Evolutionary conservation across 2,797 vertebrate genomes (phyloP).

Genomic region (Naso thynnoides): DNA sequence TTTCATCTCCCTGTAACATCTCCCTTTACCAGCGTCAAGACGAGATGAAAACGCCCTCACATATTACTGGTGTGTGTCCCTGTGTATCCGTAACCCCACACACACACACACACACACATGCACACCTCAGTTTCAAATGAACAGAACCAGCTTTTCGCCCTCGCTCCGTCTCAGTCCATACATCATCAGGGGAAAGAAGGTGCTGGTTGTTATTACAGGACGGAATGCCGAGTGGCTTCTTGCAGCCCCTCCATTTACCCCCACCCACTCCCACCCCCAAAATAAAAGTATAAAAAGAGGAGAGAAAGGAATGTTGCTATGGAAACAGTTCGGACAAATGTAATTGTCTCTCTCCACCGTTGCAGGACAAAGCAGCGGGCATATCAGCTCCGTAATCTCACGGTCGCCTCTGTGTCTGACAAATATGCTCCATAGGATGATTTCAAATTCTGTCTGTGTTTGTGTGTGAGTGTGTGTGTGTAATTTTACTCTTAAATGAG

Average conservation of each 20-base stretch:
- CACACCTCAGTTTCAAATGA: neutral
- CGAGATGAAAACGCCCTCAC: constrained; percentile 19
- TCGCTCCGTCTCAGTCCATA: constrained; percentile 20
- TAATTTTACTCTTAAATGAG: constrained; percentile 24
- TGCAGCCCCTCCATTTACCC: neutral
- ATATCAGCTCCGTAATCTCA: constrained; percentile 57
- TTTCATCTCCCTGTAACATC: constrained; percentile 52
- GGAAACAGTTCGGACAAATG: constrained; percentile 75
- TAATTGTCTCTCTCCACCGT: constrained; percentile 71
- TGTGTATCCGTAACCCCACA: neutral
- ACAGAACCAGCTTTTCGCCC: constrained; percentile 24
- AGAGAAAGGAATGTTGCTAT: constrained; percentile 67
- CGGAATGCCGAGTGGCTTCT: constrained; percentile 21
- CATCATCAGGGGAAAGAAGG: constrained; percentile 39
- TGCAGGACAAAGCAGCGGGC: constrained; percentile 69
- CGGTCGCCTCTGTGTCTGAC: constrained; percentile 34
- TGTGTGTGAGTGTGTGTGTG: neutral
- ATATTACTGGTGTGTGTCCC: constrained; percentile 28
- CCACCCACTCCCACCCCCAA: neutral
- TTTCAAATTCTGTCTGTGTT: constrained; percentile 18
- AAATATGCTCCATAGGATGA: constrained; percentile 22
- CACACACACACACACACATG: constrained; percentile 12
- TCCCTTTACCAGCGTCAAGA: constrained; percentile 10
- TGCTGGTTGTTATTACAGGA: constrained; percentile 44
- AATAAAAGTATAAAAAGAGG: constrained; percentile 18